Evolutionary conservation across 2,113 vertebrate species (phyloP), one percentile per base, ranked within the genome.

Genomic region (Melanerpes aurifrons): DNA sequence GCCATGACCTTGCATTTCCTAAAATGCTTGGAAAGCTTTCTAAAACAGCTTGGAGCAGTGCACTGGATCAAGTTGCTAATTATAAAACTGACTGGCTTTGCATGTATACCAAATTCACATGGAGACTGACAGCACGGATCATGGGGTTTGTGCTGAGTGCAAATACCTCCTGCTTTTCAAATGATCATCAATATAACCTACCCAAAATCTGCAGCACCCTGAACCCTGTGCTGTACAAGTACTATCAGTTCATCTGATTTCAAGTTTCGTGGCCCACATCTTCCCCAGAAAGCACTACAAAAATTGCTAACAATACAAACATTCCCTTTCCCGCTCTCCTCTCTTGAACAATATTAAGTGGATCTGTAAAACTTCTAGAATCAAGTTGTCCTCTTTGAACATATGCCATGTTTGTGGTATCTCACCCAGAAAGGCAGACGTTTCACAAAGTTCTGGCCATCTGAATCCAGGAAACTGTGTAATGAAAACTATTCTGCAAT

Each of bases 1-100:
- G 67, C 67, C 43, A 15, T 61, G 89, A 94, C 89, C 90, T 74
- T 87, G 72, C 24, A 32, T 68, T 76, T 70, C 84, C 53, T 80
- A 71, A 71, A 76, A 80, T 2, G n/a, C 53, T 77, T 54, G 82
- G 89, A 85, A 94, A 89, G 85, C 50, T 87, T 96, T 93, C 89
- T 24, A 19, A 79, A 78, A 53, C 59, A 82, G 56, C 59, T 92
- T 6, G 0, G 56, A 95, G 64, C 47, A 64, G 17, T 43, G n/a
- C 87, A 57, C n/a, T 80, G 72, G 79, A 94, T 92, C 94, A 91
- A 78, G 28, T 11, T 3, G 82, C 53, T 80, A 80, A 95, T 92
- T 92, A 91, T 45, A 89, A 94, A 89, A 71, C 68, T n/a, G 64
- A 75, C 74, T 67, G 68, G 32, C 71, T 87, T 79, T 80, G 57